A percentile compares a stretch with the other conserved stretches of the same genome.
Evolutionary conservation across 2,888 invertebrate genomes (phyloP).

Genomic region (Therioaphis trifolii): DNA sequence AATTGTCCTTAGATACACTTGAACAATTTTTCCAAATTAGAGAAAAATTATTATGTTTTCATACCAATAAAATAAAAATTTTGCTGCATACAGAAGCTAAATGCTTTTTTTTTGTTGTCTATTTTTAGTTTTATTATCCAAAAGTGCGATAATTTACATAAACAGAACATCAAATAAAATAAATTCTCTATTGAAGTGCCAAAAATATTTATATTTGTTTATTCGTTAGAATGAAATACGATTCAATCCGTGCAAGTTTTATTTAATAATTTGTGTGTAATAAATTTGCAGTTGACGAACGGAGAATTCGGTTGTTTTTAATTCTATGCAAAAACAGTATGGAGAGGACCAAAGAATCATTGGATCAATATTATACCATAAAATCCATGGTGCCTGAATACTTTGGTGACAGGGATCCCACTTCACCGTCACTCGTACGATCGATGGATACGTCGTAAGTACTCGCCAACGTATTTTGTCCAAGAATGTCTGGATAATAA

Average conservation of each 20-base stretch:
- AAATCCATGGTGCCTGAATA: conserved; percentile 84
- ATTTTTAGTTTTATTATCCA: too few relatives aligned
- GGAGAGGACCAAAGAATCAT: conserved; percentile 85
- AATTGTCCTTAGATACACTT: too few relatives aligned
- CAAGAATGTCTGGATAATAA: background rate
- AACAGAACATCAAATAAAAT: too few relatives aligned
- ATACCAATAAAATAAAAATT: too few relatives aligned
- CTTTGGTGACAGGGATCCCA: conserved; percentile 81
- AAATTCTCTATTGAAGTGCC: too few relatives aligned
- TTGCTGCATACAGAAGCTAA: too few relatives aligned
- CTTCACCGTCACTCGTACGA: conserved; percentile 78
- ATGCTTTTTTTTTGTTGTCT: too few relatives aligned
- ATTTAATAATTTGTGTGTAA: background rate
- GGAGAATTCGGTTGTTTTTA: conserved; percentile 69
- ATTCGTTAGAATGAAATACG: background rate
- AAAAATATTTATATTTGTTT: too few relatives aligned
- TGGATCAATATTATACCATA: conserved; percentile 92
- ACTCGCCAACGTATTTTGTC: background rate
- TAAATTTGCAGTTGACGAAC: conserved; percentile 22
- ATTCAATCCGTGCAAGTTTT: background rate
- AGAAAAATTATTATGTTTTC: too few relatives aligned
- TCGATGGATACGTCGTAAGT: conserved; percentile 79
- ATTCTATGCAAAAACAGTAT: conserved; percentile 88
- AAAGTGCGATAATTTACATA: too few relatives aligned
- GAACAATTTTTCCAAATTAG: too few relatives aligned